Evolutionary conservation across 2,888 invertebrate genomes (phyloP), one percentile per base, ranked within the genome.

Genomic region (Myathropa florea): DNA sequence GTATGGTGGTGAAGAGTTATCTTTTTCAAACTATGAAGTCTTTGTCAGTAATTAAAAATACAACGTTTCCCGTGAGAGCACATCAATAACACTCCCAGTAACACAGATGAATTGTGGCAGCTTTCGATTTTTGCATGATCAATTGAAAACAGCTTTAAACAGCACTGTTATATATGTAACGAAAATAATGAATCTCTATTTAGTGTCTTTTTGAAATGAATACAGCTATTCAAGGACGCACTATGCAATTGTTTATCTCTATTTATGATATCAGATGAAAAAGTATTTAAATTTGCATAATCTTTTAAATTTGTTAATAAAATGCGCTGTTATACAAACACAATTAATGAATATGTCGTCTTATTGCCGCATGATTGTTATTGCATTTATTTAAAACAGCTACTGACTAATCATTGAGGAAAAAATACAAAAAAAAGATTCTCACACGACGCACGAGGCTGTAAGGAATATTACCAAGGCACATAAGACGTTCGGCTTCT

Each of bases 1-100:
- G 14, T 97, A 95, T 91, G 97, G 93, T 0, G 97, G 97, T 59
- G 94, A 95, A 89, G 97, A 97, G 91, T 92, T 97, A 77, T 95
- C 95, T 65, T 96, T 95, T 94, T 94, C 95, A n/a, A 96, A 97
- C 68, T 97, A 96, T 91, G 97, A 97, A 93, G 93, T 97, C 89
- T 95, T 97, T 72, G 90, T 91, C 72, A 77, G 90, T 57, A 89
- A 90, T 88, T 92, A 91, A 88, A 70, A 14, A 10, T 46, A 65
- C 61, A 39, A 53, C 64, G 36, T 57, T 24, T 57, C 28, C 30
- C 57, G 83, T 65, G 75, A 65, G 71, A 73, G 68, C 83, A 67
- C 78, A 68, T 30, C 77, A 81, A 76, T 81, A 68, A 57, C 61
- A 59, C 57, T 26, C 12, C 10, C 39, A 30, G 18, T 46, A 55